phyloP scores from a whole-genome alignment of 2,797 vertebrate genomes.

The Darevskia mixta region DNA sequence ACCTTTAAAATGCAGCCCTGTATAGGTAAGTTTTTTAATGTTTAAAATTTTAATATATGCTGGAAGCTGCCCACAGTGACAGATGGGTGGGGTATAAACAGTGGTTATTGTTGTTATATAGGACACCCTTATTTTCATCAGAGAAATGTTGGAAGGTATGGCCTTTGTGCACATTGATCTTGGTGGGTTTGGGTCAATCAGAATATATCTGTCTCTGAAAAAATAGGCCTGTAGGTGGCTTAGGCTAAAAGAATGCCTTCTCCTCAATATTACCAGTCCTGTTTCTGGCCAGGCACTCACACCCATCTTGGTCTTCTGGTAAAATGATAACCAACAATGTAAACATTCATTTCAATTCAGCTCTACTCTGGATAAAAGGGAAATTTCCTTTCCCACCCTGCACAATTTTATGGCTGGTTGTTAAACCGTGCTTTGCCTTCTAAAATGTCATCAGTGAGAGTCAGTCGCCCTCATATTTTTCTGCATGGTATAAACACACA shows the following conservation, averaged over 20 bases:
- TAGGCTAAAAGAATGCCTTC: background rate
- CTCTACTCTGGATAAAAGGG: background rate
- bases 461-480: background rate
- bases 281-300: background rate
- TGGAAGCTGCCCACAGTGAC: no score
- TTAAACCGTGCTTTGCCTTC: slow-evolving; percentile 1
- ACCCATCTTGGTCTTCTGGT: background rate
- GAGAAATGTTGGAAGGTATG: no score
- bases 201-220: no score
- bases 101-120: no score
- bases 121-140: no score
- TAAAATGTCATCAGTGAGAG: background rate
- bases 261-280: background rate
- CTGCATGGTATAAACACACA: background rate
- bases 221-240: background rate
- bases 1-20: no score
- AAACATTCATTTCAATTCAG: background rate
- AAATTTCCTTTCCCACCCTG: background rate
- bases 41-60: no score
- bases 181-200: no score
- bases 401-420: background rate
- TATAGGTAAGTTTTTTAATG: no score
- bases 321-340: background rate
- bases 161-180: no score
- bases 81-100: no score